Conservation (phyloP, 2,888 invertebrate species). For the Scaptomyza reducta region DNA sequence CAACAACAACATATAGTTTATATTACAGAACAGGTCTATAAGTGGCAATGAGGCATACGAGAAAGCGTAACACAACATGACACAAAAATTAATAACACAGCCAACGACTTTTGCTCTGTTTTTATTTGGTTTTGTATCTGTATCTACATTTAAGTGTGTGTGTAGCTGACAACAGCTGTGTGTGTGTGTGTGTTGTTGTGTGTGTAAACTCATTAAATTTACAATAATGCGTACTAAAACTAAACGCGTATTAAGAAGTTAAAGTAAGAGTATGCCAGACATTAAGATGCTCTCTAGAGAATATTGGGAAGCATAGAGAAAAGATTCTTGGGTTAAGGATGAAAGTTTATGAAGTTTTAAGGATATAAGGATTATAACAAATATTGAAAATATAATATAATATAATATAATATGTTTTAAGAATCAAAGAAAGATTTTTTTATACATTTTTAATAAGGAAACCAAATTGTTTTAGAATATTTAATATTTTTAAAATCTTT, state of each 20-base stretch:
- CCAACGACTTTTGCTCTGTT: constrained; percentile 43
- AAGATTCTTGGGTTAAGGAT: background rate
- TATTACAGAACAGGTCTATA: constrained; percentile 44
- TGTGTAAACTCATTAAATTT: constrained; percentile 74
- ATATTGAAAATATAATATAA: no score
- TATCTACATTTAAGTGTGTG: constrained; percentile 20
- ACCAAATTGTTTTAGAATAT: no score
- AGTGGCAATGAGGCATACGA: constrained; percentile 68
- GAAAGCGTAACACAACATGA: constrained; percentile 73
- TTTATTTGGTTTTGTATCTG: constrained; percentile 28
- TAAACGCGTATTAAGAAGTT: constrained; percentile 62
- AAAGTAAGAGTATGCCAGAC: background rate
- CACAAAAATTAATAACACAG: constrained; percentile 74
- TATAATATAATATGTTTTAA: no score
- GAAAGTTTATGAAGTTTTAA: no score
- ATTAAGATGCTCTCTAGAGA: constrained; percentile 5
- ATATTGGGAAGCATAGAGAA: background rate
- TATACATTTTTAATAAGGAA: no score
- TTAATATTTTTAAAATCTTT: no score
- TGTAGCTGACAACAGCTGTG: constrained; percentile 21
- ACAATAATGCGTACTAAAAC: constrained; percentile 74
- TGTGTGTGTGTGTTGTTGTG: constrained; percentile 13
- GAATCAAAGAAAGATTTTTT: no score
- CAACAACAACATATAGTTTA: constrained; percentile 2
- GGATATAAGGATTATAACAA: no score